These are phyloP conservation scores for Portunus trituberculatus DNA, from an alignment of 1,140 invertebrate genomes.

Conservation along the genomic window DNA sequence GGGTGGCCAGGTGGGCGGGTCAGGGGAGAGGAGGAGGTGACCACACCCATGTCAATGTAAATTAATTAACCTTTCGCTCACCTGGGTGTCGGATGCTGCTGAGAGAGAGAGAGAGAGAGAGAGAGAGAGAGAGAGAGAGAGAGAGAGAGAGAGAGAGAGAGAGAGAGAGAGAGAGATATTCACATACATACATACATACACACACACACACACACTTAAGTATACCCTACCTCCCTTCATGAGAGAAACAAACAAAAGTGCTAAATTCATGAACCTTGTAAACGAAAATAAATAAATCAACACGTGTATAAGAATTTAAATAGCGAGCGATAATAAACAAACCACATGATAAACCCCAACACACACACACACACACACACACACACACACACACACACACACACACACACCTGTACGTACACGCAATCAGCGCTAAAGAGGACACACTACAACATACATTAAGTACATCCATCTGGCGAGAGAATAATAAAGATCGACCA, in stretches of 20 bases:
- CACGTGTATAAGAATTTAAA: background rate
- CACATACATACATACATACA: background rate
- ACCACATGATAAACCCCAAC: background rate
- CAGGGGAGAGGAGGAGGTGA: too few species aligned
- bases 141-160: too few species aligned
- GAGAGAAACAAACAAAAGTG: background rate
- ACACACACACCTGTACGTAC: background rate
- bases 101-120: too few species aligned
- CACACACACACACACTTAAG: background rate
- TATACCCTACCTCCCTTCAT: background rate
- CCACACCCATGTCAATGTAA: too few species aligned
- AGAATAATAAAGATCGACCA: too few species aligned
- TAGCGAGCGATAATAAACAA: background rate
- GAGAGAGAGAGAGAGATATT: too few species aligned
- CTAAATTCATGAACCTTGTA: background rate
- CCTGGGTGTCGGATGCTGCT: too few species aligned
- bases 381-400: constrained; percentile 29
- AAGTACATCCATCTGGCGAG: background rate
- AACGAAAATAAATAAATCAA: background rate
- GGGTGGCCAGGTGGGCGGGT: too few species aligned
- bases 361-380: constrained; percentile 29
- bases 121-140: too few species aligned
- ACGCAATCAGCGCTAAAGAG: background rate
- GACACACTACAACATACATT: background rate
- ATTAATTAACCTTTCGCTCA: too few species aligned